Evolutionary conservation across 2,888 invertebrate genomes (phyloP).

Genomic region (Sussaba pulchella): DNA sequence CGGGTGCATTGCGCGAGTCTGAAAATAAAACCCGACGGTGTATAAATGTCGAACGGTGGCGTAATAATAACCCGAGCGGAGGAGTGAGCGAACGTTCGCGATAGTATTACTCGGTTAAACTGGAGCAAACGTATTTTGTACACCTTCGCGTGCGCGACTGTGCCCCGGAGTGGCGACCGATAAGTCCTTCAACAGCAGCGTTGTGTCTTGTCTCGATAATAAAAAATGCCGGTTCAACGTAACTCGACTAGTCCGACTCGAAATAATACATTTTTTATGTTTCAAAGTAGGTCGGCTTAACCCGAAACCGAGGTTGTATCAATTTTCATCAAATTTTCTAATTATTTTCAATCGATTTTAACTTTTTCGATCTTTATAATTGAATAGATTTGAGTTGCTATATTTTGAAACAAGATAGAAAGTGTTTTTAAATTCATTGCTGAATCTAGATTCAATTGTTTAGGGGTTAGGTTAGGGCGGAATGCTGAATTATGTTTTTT

Average conservation of each 20-base stretch:
- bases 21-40: constrained; percentile 54
- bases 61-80: constrained; percentile 56
- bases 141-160: constrained; percentile 43
- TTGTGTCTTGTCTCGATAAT: constrained; percentile 18
- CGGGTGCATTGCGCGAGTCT: constrained; percentile 33
- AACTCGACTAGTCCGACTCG: background rate
- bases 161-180: constrained; percentile 8
- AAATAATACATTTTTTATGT: background rate
- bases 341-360: background rate
- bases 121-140: constrained; percentile 56
- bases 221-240: background rate
- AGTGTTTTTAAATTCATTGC: too few relatives aligned
- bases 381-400: background rate
- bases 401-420: background rate
- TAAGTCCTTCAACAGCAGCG: constrained; percentile 14
- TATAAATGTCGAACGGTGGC: constrained; percentile 41
- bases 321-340: too few relatives aligned
- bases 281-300: too few relatives aligned
- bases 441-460: background rate
- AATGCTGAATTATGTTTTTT: too few relatives aligned
- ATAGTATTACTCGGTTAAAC: constrained; percentile 60
- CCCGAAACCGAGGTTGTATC: background rate
- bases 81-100: constrained; percentile 48
- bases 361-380: background rate
- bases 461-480: too few relatives aligned